Conservation (phyloP, 2,888 invertebrate species). For the Icerya purchasi region DNA sequence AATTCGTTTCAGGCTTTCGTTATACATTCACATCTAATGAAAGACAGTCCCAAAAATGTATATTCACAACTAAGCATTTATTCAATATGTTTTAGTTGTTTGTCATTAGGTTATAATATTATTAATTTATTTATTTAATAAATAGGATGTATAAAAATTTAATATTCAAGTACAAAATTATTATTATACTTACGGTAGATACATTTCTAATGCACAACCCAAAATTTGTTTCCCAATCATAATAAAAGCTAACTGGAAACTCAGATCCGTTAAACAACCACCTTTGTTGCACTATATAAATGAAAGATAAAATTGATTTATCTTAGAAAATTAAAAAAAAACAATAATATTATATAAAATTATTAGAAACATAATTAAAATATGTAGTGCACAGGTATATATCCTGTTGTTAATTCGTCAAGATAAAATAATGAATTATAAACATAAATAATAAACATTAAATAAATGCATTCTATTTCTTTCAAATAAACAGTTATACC, state of each 20-base stretch:
- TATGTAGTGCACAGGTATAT: too few species aligned
- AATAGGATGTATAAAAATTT: neutral
- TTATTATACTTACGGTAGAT: conserved; percentile 27
- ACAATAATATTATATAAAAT: too few species aligned
- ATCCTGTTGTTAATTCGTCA: too few species aligned
- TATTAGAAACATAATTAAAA: too few species aligned
- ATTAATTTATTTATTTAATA: neutral
- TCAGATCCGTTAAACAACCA: conserved; percentile 78
- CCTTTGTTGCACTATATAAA: conserved; percentile 60
- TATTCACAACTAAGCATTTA: too few species aligned
- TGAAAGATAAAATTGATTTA: conserved; percentile 10
- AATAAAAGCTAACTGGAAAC: conserved; percentile 82
- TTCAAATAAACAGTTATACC: too few species aligned
- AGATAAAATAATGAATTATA: too few species aligned
- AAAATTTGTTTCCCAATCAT: conserved; percentile 92
- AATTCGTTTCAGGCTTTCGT: too few species aligned
- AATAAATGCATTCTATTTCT: too few species aligned
- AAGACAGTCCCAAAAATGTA: too few species aligned
- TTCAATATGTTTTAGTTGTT: neutral
- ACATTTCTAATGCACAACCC: conserved; percentile 70
- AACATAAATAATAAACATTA: too few species aligned
- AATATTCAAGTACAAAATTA: neutral
- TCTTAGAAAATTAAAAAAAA: neutral
- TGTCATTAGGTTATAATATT: neutral
- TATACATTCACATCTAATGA: too few species aligned